Evolutionary conservation across 2,888 invertebrate species (phyloP), one percentile per base, ranked within the genome.

Genomic region (Caenorhabditis macrosperma): DNA sequence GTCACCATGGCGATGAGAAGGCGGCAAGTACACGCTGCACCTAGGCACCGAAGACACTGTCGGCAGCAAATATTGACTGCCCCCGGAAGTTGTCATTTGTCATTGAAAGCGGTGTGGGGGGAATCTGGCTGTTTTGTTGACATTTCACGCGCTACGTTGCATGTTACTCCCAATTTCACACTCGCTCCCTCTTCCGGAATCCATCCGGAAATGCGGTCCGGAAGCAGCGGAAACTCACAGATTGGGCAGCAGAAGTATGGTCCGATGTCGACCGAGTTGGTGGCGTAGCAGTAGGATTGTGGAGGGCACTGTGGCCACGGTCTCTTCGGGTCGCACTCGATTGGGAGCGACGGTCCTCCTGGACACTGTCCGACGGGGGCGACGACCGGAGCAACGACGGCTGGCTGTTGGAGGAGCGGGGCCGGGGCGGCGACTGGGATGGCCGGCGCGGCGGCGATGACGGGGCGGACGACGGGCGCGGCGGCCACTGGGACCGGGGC

Each of bases 291-390:
- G 79, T 90, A 90, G 60, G 87, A 86, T 77, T 90, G 90, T 48
- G 90, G 90, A 30, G 90, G 90, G 78, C 90, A 90, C 77, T 89
- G 88, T 44, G 90, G 90, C 90, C 90, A 90, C 44, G 90, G 90
- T 28, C 90, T 78, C 83, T 90, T 90, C 38, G 90, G 88, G 80
- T 90, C 90, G 68, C 90, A 90, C 52, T 91, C 90, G 55, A 89
- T 86, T 20, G 87, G 87, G 46, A 89, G 86, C 9, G 88, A 86
- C 35, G 89, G 88, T 35, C 90, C 90, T 60, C 88, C 88, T 26
- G 88, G 88, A 74, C 88, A 88, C 66, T 88, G 88, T 78, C 88
- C 88, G 52, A 87, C 86, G 63, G 88, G 87, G 17, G 87, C 87
- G 20, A 87, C 88, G 52, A 88, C 82, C 35, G 88, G 86, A 38